Base-by-base conservation (phyloP, 2,888 invertebrate genomes). In the Neoascia interrupta region DNA sequence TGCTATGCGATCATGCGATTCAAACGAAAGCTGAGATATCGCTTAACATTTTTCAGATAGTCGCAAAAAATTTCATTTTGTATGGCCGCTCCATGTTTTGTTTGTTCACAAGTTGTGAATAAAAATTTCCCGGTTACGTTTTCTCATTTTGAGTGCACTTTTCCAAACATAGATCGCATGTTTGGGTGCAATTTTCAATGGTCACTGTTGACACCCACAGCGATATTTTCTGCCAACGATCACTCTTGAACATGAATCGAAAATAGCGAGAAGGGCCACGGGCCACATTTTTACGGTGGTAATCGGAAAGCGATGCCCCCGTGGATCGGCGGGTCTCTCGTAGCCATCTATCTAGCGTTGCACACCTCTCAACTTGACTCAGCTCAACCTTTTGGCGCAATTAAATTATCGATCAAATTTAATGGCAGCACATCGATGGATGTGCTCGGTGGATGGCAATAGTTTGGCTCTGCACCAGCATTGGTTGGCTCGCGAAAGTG, bases 391-490 rank as follows among this genome's bases (percentile, higher is more conserved):
- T 73, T 73, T 63, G 60, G 66, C 51, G 69, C 72, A 81, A 64
- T 81, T 75, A 81, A 75, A 81, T 75, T 60, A 81, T 81, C 80
- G 72, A 81, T 81, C 81, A 81, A 75, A 74, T 60, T 74, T 72
- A 72, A 81, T 72, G 56, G 68, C 73, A 66, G 36, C 54, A 39
- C 28, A 72, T 49, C 66, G 66, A 61, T 56, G 47, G 37, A 75
- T 54, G 68, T 49, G 41, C 43, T 31, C 51, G 51, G 64, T 64
- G 39, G 47, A 53, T 68, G 56, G 31, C 31, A 26, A 64, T 37
- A 56, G 56, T 11, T 60, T 41, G 31, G 41, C 41, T 16, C 23
- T 19, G 37, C 18, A 28, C 31, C 39, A 21, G 28, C 39, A 34
- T 2, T 26, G 8, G n/a, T 31, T 36, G 51, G 8, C 18, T 28